Conservation (phyloP, 2,888 invertebrate genomes). For the Crioceris asparagi region DNA sequence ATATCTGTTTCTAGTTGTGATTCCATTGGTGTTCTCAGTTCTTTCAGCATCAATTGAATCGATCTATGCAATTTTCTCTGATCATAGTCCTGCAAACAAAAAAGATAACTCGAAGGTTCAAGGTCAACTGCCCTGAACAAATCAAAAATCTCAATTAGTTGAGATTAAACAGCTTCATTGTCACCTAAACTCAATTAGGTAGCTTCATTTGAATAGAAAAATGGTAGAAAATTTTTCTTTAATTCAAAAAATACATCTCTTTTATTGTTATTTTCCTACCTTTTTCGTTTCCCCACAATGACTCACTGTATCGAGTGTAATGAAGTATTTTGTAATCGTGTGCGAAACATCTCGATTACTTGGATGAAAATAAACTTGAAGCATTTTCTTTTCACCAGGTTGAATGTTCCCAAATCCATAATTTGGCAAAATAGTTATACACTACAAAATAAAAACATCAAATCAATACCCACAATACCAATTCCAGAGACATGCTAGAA, state of each 20-base stretch:
- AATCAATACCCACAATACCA: not conserved
- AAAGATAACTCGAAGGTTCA: not conserved
- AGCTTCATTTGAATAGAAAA: not conserved
- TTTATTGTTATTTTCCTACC: too few species aligned
- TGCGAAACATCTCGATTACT: constrained; percentile 16
- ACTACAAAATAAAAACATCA: constrained; percentile 11
- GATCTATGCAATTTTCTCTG: constrained; percentile 14
- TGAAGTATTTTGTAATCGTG: constrained; percentile 13
- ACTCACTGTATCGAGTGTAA: constrained; percentile 8
- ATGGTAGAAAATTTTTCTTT: too few species aligned
- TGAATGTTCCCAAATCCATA: constrained; percentile 19
- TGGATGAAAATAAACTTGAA: constrained; percentile 17
- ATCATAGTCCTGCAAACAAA: constrained; percentile 13
- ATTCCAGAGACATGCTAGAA: not conserved
- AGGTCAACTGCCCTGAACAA: not conserved
- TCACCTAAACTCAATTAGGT: too few species aligned
- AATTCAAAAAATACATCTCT: too few species aligned
- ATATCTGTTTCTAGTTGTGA: constrained; percentile 11
- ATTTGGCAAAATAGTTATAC: constrained; percentile 18
- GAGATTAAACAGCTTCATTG: not conserved
- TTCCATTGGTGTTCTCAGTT: constrained; percentile 10
- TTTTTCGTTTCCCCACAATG: too few species aligned
- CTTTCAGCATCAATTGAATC: constrained; percentile 13
- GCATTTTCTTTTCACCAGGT: constrained; percentile 13
- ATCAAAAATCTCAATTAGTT: too few species aligned